Evolutionary conservation across 2,113 vertebrate genomes (phyloP).

Genomic region (Perccottus glenii): DNA sequence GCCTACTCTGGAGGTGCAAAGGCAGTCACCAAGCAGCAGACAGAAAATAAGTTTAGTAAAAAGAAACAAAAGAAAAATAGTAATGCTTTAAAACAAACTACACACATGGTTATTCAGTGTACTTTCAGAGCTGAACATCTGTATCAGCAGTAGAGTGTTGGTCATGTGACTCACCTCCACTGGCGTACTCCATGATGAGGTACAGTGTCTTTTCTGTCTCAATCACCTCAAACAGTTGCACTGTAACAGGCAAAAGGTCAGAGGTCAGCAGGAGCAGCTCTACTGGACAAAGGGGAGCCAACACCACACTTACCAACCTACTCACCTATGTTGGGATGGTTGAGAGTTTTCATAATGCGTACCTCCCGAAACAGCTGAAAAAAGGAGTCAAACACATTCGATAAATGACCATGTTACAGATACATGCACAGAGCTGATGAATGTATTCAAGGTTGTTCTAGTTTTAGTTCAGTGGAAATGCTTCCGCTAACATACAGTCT

Average conservation of each 20-base stretch:
- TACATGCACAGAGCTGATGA: no score
- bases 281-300: not conserved
- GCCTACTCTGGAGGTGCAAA: no score
- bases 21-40: no score
- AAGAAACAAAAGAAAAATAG: no score
- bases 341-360: constrained; percentile 90
- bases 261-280: not conserved
- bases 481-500: no score
- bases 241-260: constrained; percentile 65
- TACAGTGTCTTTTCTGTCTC: constrained; percentile 90
- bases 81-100: no score
- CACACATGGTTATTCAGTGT: no score
- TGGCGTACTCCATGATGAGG: constrained; percentile 90
- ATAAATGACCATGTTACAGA: not conserved
- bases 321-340: constrained; percentile 91
- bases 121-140: no score
- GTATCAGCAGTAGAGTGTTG: no score
- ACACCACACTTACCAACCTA: not conserved
- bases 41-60: no score
- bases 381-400: not conserved
- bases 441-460: no score
- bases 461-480: no score
- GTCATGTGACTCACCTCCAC: constrained; percentile 79
- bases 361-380: constrained; percentile 88
- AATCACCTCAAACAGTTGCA: constrained; percentile 89